Evolutionary conservation across 2,888 invertebrate genomes (phyloP).

Genomic region (Timema podura): DNA sequence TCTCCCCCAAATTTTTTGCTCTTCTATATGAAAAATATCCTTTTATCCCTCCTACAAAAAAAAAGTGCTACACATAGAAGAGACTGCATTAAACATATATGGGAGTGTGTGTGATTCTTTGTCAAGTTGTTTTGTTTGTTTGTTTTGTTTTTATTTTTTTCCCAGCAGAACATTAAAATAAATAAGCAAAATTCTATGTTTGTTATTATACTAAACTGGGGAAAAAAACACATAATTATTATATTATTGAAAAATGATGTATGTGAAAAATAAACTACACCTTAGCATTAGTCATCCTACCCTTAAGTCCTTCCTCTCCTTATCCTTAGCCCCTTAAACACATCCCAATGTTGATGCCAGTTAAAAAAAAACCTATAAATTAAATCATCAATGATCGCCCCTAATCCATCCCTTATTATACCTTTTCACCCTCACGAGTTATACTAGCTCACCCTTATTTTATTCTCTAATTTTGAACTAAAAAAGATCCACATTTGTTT

Average conservation of each 20-base stretch:
- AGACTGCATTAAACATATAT: conserved; percentile 12
- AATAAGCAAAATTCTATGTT: conserved; percentile 15
- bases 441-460: too few species aligned
- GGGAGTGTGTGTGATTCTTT: conserved; percentile 17
- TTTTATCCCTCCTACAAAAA: neutral
- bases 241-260: conserved; percentile 16
- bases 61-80: conserved; percentile 12
- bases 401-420: too few species aligned
- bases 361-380: too few species aligned
- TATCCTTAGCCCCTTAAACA: too few species aligned
- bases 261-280: conserved; percentile 15
- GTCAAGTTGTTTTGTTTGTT: conserved; percentile 16
- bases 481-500: too few species aligned
- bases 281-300: too few species aligned
- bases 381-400: too few species aligned
- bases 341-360: too few species aligned
- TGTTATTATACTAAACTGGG: conserved; percentile 13
- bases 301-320: conserved; percentile 12
- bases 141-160: conserved; percentile 17
- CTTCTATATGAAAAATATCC: conserved; percentile 7
- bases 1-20: conserved; percentile 12
- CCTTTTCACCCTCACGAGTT: too few species aligned
- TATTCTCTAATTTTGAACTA: too few species aligned
- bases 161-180: conserved; percentile 9
- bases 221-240: conserved; percentile 13